These are phyloP conservation scores for Chlorodrepanis virens DNA, from an alignment of 2,113 vertebrate species.

Conservation along the genomic window DNA sequence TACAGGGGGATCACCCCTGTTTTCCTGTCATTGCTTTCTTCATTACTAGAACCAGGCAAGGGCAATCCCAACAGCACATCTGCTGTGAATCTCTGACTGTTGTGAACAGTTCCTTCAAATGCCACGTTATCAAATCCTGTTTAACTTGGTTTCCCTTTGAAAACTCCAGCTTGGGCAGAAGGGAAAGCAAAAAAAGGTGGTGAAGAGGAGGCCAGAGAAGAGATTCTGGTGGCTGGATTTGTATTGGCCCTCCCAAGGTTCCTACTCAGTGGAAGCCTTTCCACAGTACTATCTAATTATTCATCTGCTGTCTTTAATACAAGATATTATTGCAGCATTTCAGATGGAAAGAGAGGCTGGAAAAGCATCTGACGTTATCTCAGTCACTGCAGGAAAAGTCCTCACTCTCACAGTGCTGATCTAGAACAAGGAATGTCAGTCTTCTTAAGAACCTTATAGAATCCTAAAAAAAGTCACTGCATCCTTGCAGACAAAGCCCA, in stretches of 20 bases:
- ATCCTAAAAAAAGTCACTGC: not conserved
- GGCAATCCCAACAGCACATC: not conserved
- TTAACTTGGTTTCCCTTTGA: not conserved
- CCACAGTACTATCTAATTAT: not conserved
- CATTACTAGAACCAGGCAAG: not conserved
- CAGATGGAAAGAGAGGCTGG: not conserved
- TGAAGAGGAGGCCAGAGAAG: not conserved
- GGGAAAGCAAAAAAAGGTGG: not conserved
- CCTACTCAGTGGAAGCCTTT: not conserved
- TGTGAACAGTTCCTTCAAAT: not conserved
- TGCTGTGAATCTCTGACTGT: not conserved
- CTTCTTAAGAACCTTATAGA: not conserved
- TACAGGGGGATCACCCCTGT: not conserved
- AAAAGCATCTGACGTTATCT: not conserved
- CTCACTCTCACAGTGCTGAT: not conserved
- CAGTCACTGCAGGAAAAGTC: not conserved
- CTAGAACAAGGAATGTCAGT: not conserved
- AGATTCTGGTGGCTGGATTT: not conserved
- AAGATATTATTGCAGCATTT: not conserved
- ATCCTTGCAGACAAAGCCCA: not conserved
- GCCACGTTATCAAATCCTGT: not conserved
- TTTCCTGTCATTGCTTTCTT: not conserved
- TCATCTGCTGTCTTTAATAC: not conserved
- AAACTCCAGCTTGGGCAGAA: not conserved
- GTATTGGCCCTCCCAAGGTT: not conserved